Base-by-base conservation (phyloP, 2,113 vertebrate species). In the Syngnathus floridae region DNA sequence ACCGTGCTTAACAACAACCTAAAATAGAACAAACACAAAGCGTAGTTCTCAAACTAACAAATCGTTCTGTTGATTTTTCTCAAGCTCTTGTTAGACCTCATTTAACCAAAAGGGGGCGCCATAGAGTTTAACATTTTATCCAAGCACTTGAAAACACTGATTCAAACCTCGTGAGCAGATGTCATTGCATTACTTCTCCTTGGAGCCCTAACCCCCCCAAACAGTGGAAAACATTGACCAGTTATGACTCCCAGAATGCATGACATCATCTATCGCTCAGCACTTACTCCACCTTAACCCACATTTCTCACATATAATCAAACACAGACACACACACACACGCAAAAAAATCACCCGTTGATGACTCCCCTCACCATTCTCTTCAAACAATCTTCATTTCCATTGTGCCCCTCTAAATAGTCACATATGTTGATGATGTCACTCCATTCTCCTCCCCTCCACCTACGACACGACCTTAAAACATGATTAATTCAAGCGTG, bases 371-470 rank as follows among this genome's bases (percentile, higher is more conserved):
- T 56, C 4, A 43, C 31, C 56, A 31, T 62, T 62, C 16, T 48
- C 19, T 19, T 17, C 60, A 58, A 46, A 17, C 16, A 26, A 51
- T 37, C 54, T 35, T 9, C 58, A 67, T 43, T 1, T 2, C 9
- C 2, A 4, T 13, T 54, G 8, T 45, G 7, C 56, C 64, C 45
- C n/a, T 31, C 55, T 80, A 81, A 87, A 68, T 60, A 65, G 65
- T 79, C 45, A 72, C 82, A 81, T 65, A 81, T 81, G 76, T 35
- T 66, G 58, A 66, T 79, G 67, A 76, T 65, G 75, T 82, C 59
- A 61, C 43, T 1, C 22, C 21, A 26, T 13, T 26, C 14, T 43
- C 4, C n/a, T 58, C 8, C 13, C 36, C 55, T 35, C 31, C 35
- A 37, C 35, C 26, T 43, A 22, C 5, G 2, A 61, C 16, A 5